Conservation (phyloP, 2,797 vertebrate genomes). For the Enteromius thamalakanensis region DNA sequence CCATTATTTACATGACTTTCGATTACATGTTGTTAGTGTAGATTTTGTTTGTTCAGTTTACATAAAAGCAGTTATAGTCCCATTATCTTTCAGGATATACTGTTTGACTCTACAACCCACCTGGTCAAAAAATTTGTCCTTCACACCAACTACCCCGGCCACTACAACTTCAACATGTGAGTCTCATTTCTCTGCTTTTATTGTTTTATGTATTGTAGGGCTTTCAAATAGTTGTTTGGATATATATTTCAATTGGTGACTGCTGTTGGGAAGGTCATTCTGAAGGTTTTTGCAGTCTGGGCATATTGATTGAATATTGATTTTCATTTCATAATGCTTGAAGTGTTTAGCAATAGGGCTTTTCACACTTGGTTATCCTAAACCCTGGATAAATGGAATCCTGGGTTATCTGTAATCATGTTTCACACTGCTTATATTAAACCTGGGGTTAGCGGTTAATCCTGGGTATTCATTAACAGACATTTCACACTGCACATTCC, state of each 20-base stretch:
- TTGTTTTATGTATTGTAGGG: neutral
- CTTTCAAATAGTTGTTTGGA: slow-evolving; percentile 1
- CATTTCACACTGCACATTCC: too few relatives aligned
- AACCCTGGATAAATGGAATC: too few relatives aligned
- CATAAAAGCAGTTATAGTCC: neutral
- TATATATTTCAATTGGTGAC: neutral
- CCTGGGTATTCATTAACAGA: too few relatives aligned
- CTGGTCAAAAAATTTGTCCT: slow-evolving; percentile 99
- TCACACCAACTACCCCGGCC: slow-evolving; percentile 97
- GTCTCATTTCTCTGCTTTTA: slow-evolving; percentile 55
- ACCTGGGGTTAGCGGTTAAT: too few relatives aligned
- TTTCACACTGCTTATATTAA: too few relatives aligned
- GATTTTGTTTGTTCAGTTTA: neutral
- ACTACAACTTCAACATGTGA: slow-evolving; percentile 99
- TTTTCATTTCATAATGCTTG: slow-evolving; percentile 12
- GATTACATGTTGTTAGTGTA: neutral
- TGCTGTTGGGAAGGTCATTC: neutral
- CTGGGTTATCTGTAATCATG: too few relatives aligned
- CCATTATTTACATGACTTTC: neutral
- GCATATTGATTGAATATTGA: slow-evolving; percentile 22
- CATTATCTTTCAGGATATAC: slow-evolving; percentile 84
- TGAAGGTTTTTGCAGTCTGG: slow-evolving; percentile 3
- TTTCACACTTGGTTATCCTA: too few relatives aligned
- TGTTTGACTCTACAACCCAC: slow-evolving; percentile 96
- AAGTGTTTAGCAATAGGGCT: slow-evolving; percentile 1